phyloP scores from a whole-genome alignment of 2,113 vertebrate species.

The Xenopus borealis region DNA sequence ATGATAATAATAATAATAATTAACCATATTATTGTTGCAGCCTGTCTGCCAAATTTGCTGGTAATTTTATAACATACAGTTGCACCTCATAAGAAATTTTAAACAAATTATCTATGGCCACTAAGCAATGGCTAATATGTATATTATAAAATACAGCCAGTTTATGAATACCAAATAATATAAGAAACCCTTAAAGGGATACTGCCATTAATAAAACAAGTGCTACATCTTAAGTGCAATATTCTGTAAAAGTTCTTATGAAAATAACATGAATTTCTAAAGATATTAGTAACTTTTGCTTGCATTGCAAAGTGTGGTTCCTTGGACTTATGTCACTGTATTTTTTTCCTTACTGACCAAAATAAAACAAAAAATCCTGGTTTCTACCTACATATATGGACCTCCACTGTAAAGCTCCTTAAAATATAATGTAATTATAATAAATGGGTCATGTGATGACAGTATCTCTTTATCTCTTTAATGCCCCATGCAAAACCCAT shows the following conservation, averaged over 20 bases:
- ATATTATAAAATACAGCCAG: slow-evolving; percentile 40
- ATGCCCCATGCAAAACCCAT: slow-evolving; percentile 50
- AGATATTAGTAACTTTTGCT: too few relatives aligned
- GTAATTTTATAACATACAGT: slow-evolving; percentile 38
- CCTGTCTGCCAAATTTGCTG: slow-evolving; percentile 1
- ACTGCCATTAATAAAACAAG: too few relatives aligned
- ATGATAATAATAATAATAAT: background rate
- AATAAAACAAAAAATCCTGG: too few relatives aligned
- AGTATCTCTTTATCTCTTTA: slow-evolving; percentile 40
- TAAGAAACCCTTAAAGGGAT: background rate
- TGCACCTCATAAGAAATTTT: background rate
- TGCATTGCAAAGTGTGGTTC: too few relatives aligned
- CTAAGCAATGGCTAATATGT: background rate
- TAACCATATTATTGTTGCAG: slow-evolving; percentile 10
- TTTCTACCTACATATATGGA: too few relatives aligned
- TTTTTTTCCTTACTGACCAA: too few relatives aligned
- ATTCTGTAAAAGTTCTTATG: too few relatives aligned
- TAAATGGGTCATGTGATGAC: slow-evolving; percentile 27
- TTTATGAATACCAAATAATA: slow-evolving; percentile 2
- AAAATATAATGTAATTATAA: slow-evolving; percentile 41
- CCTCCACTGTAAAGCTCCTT: background rate
- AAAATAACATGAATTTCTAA: too few relatives aligned
- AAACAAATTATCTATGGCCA: background rate
- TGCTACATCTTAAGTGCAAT: too few relatives aligned
- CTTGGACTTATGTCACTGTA: too few relatives aligned